Evolutionary conservation across 2,113 vertebrate species (phyloP), one percentile per base, ranked within the genome.

Genomic region (Clarias magur): DNA sequence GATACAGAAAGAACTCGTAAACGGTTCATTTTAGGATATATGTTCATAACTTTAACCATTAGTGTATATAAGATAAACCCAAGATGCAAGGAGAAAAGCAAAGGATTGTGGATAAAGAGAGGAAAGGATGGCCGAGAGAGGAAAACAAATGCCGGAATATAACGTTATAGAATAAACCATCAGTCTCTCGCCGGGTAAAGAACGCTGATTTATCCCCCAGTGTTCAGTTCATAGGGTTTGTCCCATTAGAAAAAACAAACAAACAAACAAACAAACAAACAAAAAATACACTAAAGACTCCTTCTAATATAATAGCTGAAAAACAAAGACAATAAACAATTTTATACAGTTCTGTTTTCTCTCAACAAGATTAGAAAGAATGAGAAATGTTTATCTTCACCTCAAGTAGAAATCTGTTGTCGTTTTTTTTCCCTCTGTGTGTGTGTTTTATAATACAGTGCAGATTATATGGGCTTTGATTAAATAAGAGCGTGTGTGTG

Each of bases 401-500:
- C 95, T 96, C 95, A 96, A 96, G 95, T 97, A 96, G 88, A 94
- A 94, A 92, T 93, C 91, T 90, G 84, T 89, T 85, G 87, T 87
- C 60, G 91, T 94, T 88, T 88, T 70, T 17, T 85, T 57, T 82
- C 86, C 87, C 88, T 91, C 92, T 95, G 93, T 93, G 85, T 91
- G 91, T 95, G 94, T 93, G 91, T 96, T 56, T 94, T 95, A 92
- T 94, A 95, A 95, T 95, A 96, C 97, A 98, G 97, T 97, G 97
- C 97, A 98, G 97, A 95, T 91, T 96, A 96, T 95, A 96, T 92
- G 95, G 96, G 95, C 95, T 95, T 95, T 81, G 92, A 93, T 93
- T 92, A 93, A 92, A 56, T 93, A 92, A 89, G 83, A 30, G 68
- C 25, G 10, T 72, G 65, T 72, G 25, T 48, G 82, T 56, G 42